Percentiles rank a stretch among this genome's conserved stretches.
phyloP scores from a whole-genome alignment of 2,113 vertebrate genomes.

The Atrichornis clamosus region DNA sequence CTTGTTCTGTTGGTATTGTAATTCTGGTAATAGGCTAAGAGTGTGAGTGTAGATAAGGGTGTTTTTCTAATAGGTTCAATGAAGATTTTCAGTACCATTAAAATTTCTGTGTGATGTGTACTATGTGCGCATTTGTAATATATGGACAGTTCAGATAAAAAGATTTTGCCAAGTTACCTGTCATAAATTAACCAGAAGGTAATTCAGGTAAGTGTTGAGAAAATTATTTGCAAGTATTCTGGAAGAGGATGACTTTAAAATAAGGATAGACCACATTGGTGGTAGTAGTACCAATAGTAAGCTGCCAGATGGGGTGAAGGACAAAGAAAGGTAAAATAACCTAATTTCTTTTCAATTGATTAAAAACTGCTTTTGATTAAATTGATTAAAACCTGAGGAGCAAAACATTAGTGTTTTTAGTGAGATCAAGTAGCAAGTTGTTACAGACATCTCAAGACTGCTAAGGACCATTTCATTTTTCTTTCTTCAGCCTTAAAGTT shows the following conservation, averaged over 20 bases:
- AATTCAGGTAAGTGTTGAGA: neutral
- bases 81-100: neutral
- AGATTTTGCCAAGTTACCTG: neutral
- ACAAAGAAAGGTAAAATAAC: neutral
- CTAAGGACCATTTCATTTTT: neutral
- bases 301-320: neutral
- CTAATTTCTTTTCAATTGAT: neutral
- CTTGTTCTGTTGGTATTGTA: neutral
- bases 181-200: neutral
- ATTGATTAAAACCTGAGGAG: neutral
- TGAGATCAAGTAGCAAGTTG: neutral
- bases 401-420: neutral
- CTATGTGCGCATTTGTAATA: neutral
- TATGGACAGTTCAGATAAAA: neutral
- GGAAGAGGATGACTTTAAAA: neutral
- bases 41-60: neutral
- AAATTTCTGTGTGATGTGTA: neutral
- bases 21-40: neutral
- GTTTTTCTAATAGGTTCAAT: neutral
- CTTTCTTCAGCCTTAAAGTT: neutral
- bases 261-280: neutral
- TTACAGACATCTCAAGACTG: neutral
- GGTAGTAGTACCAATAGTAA: neutral
- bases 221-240: neutral
- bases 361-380: neutral